Base-by-base conservation (phyloP, 2,113 vertebrate species). In the Tetrao urogallus region DNA sequence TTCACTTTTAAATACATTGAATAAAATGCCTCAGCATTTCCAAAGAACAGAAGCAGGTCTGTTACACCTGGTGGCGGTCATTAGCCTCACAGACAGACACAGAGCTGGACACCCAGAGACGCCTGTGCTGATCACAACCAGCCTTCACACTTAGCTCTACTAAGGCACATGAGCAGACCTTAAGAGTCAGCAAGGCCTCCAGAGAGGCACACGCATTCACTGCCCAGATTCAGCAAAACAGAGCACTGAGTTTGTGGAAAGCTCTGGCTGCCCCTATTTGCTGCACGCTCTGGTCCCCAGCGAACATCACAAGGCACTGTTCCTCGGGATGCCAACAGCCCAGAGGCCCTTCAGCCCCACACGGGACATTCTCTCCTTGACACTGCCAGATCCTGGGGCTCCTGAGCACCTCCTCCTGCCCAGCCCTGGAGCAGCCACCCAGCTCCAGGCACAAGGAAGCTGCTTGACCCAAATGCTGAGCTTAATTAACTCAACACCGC, bases 351-450 rank as follows among this genome's bases (percentile, higher is more conserved):
- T 66, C 21, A 47, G 18, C 3, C 50, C 30, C 5, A 2, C 1
- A 0, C 2, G 4, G 45, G 1, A 9, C 3, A 7, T 36, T 22
- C 48, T 5, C 30, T 56, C 54, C 16, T 19, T 13, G 50, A 11
- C 25, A 16, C 6, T 1, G 12, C 15, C 2, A 0, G 5, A 20
- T 8, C 1, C 25, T 16, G 14, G 28, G 28, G 4, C 18, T 28
- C 42, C 32, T 10, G 7, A 5, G 4, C 0, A 1, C 2, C 17
- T 40, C 3, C 32, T 81, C 30, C 84, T 40, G 12, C 40, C 36
- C 6, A 54, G 11, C 25, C 48, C 21, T 48, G 42, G 28, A 74
- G 28, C 28, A 30, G 28, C 10, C 57, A 8, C 52, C 18, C 13
- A 25, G n/a, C 34, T 69, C 74, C 52, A 7, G 30, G 30, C 36